phyloP scores from a whole-genome alignment of 2,797 vertebrate species.

The Caiman crocodilus region DNA sequence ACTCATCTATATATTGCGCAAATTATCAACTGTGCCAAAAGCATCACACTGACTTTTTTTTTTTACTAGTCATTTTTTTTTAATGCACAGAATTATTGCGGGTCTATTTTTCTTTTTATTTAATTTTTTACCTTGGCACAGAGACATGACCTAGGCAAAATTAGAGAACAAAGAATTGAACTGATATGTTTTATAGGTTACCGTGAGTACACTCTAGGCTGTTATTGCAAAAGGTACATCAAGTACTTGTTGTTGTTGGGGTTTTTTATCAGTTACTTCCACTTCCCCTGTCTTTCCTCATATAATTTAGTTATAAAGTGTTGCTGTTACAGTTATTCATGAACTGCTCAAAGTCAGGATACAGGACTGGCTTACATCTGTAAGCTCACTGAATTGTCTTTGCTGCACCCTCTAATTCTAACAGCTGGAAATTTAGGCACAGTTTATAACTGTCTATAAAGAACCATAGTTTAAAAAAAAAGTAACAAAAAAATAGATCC shows the following conservation, averaged over 20 bases:
- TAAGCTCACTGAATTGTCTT: neutral
- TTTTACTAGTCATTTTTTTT: slow-evolving; percentile 2
- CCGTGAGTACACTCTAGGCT: neutral
- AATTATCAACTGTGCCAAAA: neutral
- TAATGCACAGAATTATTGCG: neutral
- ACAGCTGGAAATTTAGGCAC: neutral
- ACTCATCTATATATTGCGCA: neutral
- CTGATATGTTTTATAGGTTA: neutral
- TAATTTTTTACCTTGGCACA: no score
- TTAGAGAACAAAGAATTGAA: neutral
- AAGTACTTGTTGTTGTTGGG: rapidly evolving
- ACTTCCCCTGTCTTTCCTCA: neutral
- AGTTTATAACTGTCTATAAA: neutral
- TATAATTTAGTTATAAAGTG: neutral
- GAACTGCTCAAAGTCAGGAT: neutral
- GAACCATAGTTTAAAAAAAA: neutral
- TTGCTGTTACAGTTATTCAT: neutral
- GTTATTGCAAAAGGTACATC: neutral
- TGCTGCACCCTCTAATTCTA: neutral
- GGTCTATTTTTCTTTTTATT: neutral
- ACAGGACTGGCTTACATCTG: neutral
- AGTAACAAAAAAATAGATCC: neutral
- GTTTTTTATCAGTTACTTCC: neutral
- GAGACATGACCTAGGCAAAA: neutral
- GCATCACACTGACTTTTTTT: neutral